Percentiles rank a stretch among this genome's conserved stretches.
phyloP scores from a whole-genome alignment of 2,113 vertebrate species.

The Eira barbara region DNA sequence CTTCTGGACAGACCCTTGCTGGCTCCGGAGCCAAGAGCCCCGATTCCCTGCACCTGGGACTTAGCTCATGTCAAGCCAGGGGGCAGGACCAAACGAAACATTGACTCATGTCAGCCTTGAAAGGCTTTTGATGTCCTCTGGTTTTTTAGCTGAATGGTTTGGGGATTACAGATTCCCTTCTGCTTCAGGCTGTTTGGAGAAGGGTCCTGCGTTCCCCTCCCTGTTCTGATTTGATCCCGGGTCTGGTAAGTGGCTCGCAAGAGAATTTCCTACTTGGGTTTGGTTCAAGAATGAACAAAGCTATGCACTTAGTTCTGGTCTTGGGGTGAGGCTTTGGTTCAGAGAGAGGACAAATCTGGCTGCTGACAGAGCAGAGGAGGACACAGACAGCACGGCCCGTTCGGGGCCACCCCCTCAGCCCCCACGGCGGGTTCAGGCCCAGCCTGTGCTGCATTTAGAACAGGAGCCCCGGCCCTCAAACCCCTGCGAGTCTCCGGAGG shows the following conservation, averaged over 20 bases:
- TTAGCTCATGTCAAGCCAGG: not conserved
- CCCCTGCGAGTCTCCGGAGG: not conserved
- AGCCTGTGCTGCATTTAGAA: not conserved
- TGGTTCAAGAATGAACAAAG: not conserved
- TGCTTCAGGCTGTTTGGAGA: not conserved
- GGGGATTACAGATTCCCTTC: not conserved
- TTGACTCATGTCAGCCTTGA: not conserved
- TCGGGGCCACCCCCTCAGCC: rapidly evolving
- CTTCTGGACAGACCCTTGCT: constrained; percentile 71
- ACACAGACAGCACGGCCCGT: rapidly evolving
- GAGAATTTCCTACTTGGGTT: not conserved
- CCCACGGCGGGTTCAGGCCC: rapidly evolving
- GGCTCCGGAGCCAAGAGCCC: not conserved
- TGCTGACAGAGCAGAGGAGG: not conserved
- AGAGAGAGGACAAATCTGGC: not conserved
- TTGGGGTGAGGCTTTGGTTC: not conserved
- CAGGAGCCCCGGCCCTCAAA: constrained; percentile 39
- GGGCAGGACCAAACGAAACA: not conserved
- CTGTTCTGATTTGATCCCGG: not conserved
- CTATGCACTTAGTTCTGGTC: not conserved
- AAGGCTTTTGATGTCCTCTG: not conserved
- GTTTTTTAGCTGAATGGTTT: constrained; percentile 27
- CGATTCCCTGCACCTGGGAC: not conserved
- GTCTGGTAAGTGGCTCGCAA: not conserved
- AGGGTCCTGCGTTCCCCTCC: not conserved